These are phyloP conservation scores for Sinopyrophorus schimmeli DNA, from an alignment of 2,888 invertebrate species.

Conservation along the genomic window DNA sequence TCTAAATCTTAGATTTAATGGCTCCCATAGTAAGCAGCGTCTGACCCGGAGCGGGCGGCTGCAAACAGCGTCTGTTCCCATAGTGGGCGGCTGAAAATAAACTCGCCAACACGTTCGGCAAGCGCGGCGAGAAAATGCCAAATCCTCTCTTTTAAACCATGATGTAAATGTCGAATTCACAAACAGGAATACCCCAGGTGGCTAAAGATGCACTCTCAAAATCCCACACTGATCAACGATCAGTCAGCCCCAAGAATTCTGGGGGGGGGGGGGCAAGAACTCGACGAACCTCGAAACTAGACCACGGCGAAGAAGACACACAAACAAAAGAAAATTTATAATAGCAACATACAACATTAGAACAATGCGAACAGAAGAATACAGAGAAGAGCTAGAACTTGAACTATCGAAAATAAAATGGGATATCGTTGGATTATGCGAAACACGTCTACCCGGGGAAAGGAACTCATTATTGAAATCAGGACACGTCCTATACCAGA, in stretches of 20 bases:
- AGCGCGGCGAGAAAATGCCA: no score
- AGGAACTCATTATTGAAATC: conserved; percentile 1
- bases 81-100: no score
- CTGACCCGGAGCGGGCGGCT: no score
- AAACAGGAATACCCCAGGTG: not conserved
- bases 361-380: conserved; percentile 3
- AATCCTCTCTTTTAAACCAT: not conserved
- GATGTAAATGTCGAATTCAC: not conserved
- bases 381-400: not conserved
- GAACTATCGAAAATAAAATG: not conserved
- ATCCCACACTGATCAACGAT: conserved; percentile 2
- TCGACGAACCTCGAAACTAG: no score
- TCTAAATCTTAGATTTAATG: not conserved
- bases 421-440: not conserved
- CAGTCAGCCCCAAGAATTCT: conserved; percentile 8
- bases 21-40: no score
- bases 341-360: not conserved
- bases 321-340: no score
- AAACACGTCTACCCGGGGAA: not conserved
- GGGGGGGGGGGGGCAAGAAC: conserved; percentile 1
- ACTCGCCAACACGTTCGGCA: no score
- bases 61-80: no score
- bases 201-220: not conserved
- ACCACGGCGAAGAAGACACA: no score
- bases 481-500: not conserved